Evolutionary conservation across 2,888 invertebrate species (phyloP).

Genomic region (Pseudococcus jackbeardsleyi): DNA sequence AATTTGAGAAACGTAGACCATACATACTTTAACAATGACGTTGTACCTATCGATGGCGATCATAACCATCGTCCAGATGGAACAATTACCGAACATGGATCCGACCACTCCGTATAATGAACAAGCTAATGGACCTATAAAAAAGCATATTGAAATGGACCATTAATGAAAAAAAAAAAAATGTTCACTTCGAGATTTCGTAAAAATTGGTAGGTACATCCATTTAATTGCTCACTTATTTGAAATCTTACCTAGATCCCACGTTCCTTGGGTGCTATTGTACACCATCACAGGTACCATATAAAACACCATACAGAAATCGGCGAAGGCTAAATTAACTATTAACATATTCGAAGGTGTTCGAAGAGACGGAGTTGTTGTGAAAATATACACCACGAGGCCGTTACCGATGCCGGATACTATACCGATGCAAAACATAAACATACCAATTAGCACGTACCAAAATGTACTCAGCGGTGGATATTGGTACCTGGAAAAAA

Average conservation of each 20-base stretch:
- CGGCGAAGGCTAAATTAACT: conserved; percentile 91
- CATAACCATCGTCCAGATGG: conserved; percentile 94
- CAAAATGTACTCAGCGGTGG: conserved; percentile 90
- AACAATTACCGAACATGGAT: conserved; percentile 89
- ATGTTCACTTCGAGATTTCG: no score
- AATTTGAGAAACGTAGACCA: background rate
- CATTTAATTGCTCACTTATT: no score
- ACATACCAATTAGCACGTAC: conserved; percentile 85
- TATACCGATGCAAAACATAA: conserved; percentile 82
- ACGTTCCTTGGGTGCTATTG: conserved; percentile 84
- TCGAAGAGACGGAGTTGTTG: conserved; percentile 80
- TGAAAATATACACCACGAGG: conserved; percentile 80
- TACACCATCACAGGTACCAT: conserved; percentile 88
- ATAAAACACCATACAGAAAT: conserved; percentile 88
- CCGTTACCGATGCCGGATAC: conserved; percentile 81
- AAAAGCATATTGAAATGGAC: background rate
- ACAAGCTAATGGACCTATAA: conserved; percentile 83
- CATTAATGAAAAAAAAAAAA: conserved; percentile 67
- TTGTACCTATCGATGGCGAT: conserved; percentile 94
- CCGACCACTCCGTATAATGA: conserved; percentile 89
- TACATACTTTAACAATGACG: conserved; percentile 84
- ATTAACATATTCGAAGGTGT: conserved; percentile 93
- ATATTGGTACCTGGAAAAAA: conserved; percentile 83
- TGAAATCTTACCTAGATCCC: conserved; percentile 75
- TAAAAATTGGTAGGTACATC: no score